Conservation (phyloP, 1,140 invertebrate species). For the Hypothenemus hampei region DNA sequence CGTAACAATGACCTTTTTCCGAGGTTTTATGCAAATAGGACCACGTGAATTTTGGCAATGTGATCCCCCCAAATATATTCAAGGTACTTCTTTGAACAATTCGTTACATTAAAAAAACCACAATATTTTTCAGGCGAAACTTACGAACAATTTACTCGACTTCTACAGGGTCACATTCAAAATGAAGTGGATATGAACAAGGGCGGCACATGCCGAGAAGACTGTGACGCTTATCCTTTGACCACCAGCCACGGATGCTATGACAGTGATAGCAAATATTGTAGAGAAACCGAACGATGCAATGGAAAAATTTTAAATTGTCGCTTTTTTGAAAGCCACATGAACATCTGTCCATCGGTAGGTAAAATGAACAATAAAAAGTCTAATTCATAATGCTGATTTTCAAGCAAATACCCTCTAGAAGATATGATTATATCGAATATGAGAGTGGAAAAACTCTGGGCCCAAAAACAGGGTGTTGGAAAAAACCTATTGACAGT, state of each 20-base stretch:
- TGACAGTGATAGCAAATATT: constrained; percentile 60
- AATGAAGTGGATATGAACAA: constrained; percentile 80
- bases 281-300: constrained; percentile 59
- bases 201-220: constrained; percentile 64
- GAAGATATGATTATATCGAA: constrained; percentile 73
- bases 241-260: constrained; percentile 60
- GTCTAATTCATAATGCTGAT: not conserved
- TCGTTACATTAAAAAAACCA: not conserved
- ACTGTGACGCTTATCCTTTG: constrained; percentile 67
- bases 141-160: constrained; percentile 67
- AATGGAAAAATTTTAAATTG: constrained; percentile 69
- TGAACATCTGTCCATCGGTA: constrained; percentile 72
- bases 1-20: constrained; percentile 59
- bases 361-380: constrained; percentile 33
- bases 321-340: constrained; percentile 73
- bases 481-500: constrained; percentile 65
- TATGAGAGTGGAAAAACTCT: constrained; percentile 68
- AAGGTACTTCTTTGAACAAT: constrained; percentile 53
- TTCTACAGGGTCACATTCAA: constrained; percentile 79
- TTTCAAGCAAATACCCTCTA: constrained; percentile 39
- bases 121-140: constrained; percentile 51
- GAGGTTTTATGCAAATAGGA: constrained; percentile 58
- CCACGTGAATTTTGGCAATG: constrained; percentile 66
- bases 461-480: constrained; percentile 55
- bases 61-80: constrained; percentile 60